These are phyloP conservation scores for Anhinga rufa DNA, from an alignment of 2,113 vertebrate genomes.

Conservation along the genomic window DNA sequence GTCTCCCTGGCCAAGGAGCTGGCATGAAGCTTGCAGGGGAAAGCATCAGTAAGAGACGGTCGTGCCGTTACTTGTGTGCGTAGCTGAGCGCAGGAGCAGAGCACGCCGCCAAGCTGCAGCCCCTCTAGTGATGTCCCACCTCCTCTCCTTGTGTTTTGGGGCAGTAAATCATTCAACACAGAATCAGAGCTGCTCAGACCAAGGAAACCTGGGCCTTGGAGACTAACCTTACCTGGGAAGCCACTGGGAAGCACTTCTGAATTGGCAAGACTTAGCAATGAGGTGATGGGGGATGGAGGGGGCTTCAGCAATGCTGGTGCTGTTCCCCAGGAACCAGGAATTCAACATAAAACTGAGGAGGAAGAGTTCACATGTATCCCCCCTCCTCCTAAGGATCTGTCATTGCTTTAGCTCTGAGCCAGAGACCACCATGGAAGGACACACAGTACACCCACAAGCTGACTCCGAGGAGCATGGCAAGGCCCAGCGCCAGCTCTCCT, in stretches of 20 bases:
- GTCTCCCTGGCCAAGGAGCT: neutral
- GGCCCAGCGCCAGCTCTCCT: slow-evolving; percentile 8
- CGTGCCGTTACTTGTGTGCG: accelerated
- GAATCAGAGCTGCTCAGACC: neutral
- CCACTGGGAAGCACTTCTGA: neutral
- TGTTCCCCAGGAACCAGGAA: neutral
- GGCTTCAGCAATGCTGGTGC: accelerated
- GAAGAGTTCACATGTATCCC: neutral
- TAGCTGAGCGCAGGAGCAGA: neutral
- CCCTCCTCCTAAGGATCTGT: neutral
- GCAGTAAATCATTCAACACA: neutral
- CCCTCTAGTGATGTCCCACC: neutral
- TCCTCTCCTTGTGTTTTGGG: neutral
- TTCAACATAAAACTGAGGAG: neutral
- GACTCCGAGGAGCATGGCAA: neutral
- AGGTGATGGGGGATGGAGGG: neutral
- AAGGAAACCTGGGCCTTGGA: neutral
- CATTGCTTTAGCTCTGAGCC: neutral
- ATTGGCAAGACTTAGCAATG: neutral
- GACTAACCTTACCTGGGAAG: neutral
- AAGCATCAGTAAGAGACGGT: neutral
- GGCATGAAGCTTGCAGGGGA: neutral
- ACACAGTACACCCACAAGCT: neutral
- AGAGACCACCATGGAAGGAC: slow-evolving; percentile 7
- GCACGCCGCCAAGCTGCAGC: neutral